Percentiles rank a stretch among this genome's conserved stretches.
Conservation (phyloP, 2,113 vertebrate species). For the Sebastes fasciatus region DNA sequence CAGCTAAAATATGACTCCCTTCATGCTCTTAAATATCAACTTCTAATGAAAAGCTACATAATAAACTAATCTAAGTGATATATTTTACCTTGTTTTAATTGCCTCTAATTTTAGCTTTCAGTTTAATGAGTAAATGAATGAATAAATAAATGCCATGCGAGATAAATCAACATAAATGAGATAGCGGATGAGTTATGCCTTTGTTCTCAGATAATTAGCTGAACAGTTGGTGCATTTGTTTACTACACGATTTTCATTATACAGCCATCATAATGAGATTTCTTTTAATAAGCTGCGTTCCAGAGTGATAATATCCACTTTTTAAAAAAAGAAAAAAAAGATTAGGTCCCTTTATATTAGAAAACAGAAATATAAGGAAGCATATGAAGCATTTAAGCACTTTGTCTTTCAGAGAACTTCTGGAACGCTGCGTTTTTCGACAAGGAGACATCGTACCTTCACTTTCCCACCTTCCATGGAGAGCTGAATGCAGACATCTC, state of each 20-base stretch:
- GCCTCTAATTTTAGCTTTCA: conserved; percentile 54
- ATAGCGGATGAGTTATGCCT: conserved; percentile 44
- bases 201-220: conserved; percentile 68
- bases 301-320: conserved; percentile 22
- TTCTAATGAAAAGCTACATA: conserved; percentile 37
- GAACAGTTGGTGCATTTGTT: conserved; percentile 74
- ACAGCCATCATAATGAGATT: conserved; percentile 55
- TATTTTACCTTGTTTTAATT: conserved; percentile 49
- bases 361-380: not conserved
- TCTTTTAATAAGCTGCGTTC: conserved; percentile 54
- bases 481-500: conserved; percentile 95
- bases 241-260: conserved; percentile 56
- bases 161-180: conserved; percentile 70
- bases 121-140: conserved; percentile 42
- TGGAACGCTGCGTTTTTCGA: conserved; percentile 98
- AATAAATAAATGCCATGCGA: conserved; percentile 39
- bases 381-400: not conserved
- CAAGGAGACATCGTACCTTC: conserved; percentile 94
- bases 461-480: conserved; percentile 97
- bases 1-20: conserved; percentile 36
- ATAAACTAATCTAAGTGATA: conserved; percentile 34
- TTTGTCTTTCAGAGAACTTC: conserved; percentile 86
- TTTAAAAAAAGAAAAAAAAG: not conserved
- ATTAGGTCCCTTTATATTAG: not conserved
- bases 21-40: conserved; percentile 45